These are phyloP conservation scores for Felis catus DNA, from an alignment of 2,113 vertebrate genomes.

Conservation along the genomic window F.catus_Fca126_mat1.0 CM031415.1:184102001-184102500, in stretches of 20 bases:
- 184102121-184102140: background rate
- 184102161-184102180: background rate
- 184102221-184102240: background rate
- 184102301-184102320: background rate
- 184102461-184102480: background rate
- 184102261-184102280: background rate
- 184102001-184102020: background rate
- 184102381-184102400: background rate
- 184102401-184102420: background rate
- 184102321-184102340: background rate
- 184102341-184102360: background rate
- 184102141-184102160: background rate
- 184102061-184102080: background rate
- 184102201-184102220: background rate
- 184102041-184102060: background rate
- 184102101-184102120: background rate
- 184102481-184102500: background rate
- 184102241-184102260: background rate
- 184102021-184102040: background rate
- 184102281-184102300: background rate
- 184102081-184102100: conserved; percentile 10
- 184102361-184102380: background rate
- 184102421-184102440: background rate
- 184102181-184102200: background rate
- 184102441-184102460: background rate